Evolutionary conservation across 2,113 vertebrate species (phyloP).

Genomic region (Rhinoderma darwinii): DNA sequence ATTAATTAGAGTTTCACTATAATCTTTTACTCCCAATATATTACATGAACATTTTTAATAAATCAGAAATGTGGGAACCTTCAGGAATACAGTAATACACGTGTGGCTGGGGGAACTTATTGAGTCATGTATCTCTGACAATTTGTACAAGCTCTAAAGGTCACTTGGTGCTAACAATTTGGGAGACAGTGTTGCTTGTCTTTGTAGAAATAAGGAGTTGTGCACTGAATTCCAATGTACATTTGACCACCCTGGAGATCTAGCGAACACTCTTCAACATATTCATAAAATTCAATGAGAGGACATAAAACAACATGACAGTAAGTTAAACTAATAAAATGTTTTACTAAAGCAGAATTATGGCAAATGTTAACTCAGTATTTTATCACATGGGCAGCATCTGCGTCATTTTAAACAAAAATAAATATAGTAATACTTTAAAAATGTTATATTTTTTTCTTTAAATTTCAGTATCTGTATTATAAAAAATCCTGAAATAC

Average conservation of each 20-base stretch:
- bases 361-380: not conserved
- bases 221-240: constrained; percentile 4
- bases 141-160: constrained; percentile 17
- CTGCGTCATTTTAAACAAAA: not conserved
- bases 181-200: constrained; percentile 1
- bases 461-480: too few relatives aligned
- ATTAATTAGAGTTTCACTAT: not conserved
- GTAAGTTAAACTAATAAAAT: constrained; percentile 6
- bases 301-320: constrained; percentile 10
- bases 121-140: constrained; percentile 24
- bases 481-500: too few relatives aligned
- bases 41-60: not conserved
- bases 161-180: constrained; percentile 29
- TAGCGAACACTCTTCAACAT: constrained; percentile 7
- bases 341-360: not conserved
- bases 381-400: not conserved
- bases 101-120: not conserved
- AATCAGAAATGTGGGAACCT: not conserved
- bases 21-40: not conserved
- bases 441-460: too few relatives aligned
- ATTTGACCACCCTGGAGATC: not conserved
- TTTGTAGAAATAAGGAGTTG: not conserved
- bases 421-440: too few relatives aligned
- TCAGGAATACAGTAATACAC: not conserved
- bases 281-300: constrained; percentile 16